phyloP scores from a whole-genome alignment of 1,140 invertebrate species.

The Littorina saxatilis region DNA sequence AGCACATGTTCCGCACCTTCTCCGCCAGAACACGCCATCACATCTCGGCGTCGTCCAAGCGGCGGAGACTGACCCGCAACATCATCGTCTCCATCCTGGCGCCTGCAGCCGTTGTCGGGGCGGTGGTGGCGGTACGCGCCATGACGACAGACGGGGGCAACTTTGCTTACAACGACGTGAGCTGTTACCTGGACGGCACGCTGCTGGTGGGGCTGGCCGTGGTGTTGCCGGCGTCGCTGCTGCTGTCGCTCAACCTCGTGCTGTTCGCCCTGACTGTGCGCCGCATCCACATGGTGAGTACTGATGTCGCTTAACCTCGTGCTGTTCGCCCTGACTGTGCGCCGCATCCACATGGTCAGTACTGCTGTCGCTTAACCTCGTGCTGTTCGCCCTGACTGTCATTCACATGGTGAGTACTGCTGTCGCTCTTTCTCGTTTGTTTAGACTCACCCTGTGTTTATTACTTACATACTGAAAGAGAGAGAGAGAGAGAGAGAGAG shows the following conservation, averaged over 20 bases:
- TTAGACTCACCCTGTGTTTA: no score
- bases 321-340: no score
- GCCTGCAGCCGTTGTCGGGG: not conserved
- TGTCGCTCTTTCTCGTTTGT: no score
- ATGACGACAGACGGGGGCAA: not conserved
- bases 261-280: constrained; percentile 44
- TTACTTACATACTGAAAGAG: no score
- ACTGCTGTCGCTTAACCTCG: no score
- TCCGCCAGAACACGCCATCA: not conserved
- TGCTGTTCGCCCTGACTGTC: no score
- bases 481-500: no score
- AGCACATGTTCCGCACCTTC: constrained; percentile 27
- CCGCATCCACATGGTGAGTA: constrained; percentile 11
- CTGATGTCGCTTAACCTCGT: no score
- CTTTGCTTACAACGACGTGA: constrained; percentile 38
- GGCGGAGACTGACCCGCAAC: not conserved
- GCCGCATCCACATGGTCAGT: no score
- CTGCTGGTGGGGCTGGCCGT: constrained; percentile 36
- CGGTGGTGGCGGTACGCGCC: not conserved
- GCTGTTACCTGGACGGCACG: constrained; percentile 42
- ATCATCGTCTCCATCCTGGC: not conserved
- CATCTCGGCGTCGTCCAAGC: not conserved
- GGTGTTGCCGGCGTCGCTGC: constrained; percentile 26
- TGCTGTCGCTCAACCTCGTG: constrained; percentile 39
- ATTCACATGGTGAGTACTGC: no score